A percentile compares a stretch with the other conserved stretches of the same genome.
These are phyloP conservation scores for Podarcis raffonei DNA, from an alignment of 2,113 vertebrate species.

Conservation along the genomic window DNA sequence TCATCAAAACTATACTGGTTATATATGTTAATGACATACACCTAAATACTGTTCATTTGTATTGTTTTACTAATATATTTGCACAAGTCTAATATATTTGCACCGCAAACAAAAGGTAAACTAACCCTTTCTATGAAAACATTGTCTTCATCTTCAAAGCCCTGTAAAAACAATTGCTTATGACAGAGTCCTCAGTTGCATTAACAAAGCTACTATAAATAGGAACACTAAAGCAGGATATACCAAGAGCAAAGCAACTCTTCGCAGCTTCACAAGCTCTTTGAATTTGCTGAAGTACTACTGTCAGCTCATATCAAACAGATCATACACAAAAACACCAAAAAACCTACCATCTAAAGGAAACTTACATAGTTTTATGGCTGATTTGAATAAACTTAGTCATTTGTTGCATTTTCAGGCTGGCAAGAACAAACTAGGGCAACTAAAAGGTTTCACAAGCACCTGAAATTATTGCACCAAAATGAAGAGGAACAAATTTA, in stretches of 20 bases:
- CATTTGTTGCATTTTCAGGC: background rate
- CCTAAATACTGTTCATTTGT: no score
- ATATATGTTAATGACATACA: background rate
- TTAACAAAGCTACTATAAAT: slow-evolving; percentile 21
- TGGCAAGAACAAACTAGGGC: background rate
- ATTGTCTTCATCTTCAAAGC: slow-evolving; percentile 17
- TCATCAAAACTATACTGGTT: background rate
- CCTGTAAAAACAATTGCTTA: slow-evolving; percentile 5
- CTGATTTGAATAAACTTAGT: no score
- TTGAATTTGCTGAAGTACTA: background rate
- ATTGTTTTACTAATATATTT: background rate
- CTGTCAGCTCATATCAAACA: background rate
- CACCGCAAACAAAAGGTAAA: background rate
- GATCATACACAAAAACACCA: background rate
- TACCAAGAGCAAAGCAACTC: background rate
- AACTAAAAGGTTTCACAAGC: background rate
- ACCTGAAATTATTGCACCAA: background rate
- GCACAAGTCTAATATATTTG: background rate
- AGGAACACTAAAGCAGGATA: slow-evolving; percentile 18
- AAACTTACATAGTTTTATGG: no score
- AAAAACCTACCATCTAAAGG: no score
- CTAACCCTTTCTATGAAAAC: background rate
- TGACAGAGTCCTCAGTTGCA: background rate
- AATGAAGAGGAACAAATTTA: no score
- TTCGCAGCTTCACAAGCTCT: background rate